Evolutionary conservation across 2,888 invertebrate genomes (phyloP), one percentile per base, ranked within the genome.

Genomic region (Nomada fabriciana): DNA sequence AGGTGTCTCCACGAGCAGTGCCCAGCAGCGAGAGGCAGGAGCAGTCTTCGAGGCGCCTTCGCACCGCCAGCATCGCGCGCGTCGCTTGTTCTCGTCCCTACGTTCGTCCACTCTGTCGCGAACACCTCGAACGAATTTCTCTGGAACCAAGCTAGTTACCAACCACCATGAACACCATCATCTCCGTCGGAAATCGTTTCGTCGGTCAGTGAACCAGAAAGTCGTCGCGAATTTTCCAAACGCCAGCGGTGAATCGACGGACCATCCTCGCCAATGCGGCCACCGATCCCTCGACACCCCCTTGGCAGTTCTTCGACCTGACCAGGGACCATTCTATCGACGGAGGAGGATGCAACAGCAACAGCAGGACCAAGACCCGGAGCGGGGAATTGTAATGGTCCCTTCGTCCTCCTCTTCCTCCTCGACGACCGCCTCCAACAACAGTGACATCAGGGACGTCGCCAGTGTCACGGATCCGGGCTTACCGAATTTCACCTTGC

Each of bases 21-120:
- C 94, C 95, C 95, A 94, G 95, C 93, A 91, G 91, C 95, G 94
- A 94, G 95, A 95, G 95, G 95, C 95, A 95, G 95, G 94, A 94
- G 94, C 95, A 95, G 95, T 95, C 95, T 95, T 95, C 95, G 95
- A 95, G 95, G 95, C 95, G 95, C 95, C 95, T 95, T 95, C 95
- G 95, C 95, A 95, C 91, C 91, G 93, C 95, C 95, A 95, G 95
- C 95, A 95, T 95, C 94, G 93, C 94, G 94, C 93, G 95, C 94
- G 84, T 63, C 67, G 77, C 43, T 94, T 82, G 86, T 85, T 82
- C 43, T 94, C 84, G 86, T 85, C 82, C 61, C 20, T 68, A 63
- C 77, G 63, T 53, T 11, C 52, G 59, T 70, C 64, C 20, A n/a
- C 15, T 43, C 42, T 70, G 25, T 50, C 80, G 79, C 68, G 79